Evolutionary conservation across 2,797 vertebrate genomes (phyloP).

Genomic region (Pelodytes ibericus): DNA sequence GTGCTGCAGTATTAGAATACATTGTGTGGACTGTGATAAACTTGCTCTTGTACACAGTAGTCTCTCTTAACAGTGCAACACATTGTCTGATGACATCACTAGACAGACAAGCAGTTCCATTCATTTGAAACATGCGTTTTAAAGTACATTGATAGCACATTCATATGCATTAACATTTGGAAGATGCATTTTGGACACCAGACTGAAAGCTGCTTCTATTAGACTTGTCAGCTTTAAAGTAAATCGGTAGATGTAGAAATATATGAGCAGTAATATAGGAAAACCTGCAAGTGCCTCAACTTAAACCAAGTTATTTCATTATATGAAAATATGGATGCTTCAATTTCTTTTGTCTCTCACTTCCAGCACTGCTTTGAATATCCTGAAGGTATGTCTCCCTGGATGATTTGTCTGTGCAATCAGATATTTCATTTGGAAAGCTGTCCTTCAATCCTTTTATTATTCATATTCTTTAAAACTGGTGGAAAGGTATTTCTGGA

Average conservation of each 20-base stretch:
- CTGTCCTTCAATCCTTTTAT: slow-evolving; percentile 45
- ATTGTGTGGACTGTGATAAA: too few species aligned
- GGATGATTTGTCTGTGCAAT: slow-evolving; percentile 26
- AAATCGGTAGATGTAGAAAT: slow-evolving; percentile 18
- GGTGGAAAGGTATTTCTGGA: slow-evolving; percentile 23
- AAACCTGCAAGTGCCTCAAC: slow-evolving; percentile 10
- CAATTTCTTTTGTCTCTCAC: slow-evolving; percentile 49
- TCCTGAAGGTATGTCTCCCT: slow-evolving; percentile 32
- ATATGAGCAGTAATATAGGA: slow-evolving; percentile 29
- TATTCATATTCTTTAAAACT: slow-evolving; percentile 49
- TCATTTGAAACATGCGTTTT: too few species aligned
- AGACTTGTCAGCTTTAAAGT: slow-evolving; percentile 29
- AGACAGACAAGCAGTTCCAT: too few species aligned
- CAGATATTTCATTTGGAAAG: slow-evolving; percentile 50
- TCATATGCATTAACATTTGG: too few species aligned
- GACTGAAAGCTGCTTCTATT: slow-evolving; percentile 10
- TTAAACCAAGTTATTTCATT: slow-evolving; percentile 51
- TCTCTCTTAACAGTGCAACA: too few species aligned
- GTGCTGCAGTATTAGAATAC: too few species aligned
- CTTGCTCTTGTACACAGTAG: too few species aligned
- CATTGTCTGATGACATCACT: too few species aligned
- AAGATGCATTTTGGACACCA: too few species aligned
- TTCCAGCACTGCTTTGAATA: slow-evolving; percentile 38
- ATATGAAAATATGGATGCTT: slow-evolving; percentile 47
- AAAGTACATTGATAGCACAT: too few species aligned